A percentile compares a stretch with the other conserved stretches of the same genome.
phyloP scores from a whole-genome alignment of 2,797 vertebrate genomes.

The Masticophis lateralis region DNA sequence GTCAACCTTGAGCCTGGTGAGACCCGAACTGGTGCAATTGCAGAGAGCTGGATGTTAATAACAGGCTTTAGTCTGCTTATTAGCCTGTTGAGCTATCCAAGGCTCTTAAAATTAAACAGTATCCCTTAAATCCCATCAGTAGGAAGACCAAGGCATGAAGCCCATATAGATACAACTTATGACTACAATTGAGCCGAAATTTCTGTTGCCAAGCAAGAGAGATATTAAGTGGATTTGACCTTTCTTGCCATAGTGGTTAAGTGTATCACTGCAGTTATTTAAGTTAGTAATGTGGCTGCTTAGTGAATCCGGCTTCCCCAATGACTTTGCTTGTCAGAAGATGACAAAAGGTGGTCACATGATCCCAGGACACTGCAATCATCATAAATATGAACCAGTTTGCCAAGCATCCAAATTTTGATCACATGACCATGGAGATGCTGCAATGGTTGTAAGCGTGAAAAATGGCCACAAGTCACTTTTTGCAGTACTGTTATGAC shows the following conservation, averaged over 20 bases:
- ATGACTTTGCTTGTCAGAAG: background rate
- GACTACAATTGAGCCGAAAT: background rate
- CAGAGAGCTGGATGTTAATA: no score
- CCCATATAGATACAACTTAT: fast-evolving
- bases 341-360: background rate
- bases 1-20: no score
- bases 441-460: background rate
- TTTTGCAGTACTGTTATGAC: background rate
- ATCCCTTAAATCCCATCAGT: background rate
- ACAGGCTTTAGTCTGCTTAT: no score
- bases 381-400: background rate
- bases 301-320: background rate
- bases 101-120: background rate
- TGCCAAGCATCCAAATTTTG: background rate
- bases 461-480: background rate
- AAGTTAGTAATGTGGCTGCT: no score
- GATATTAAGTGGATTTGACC: background rate
- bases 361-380: background rate
- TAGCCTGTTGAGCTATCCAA: no score
- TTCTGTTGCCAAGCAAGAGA: background rate
- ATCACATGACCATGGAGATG: background rate
- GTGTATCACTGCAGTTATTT: background rate
- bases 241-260: background rate
- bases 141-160: background rate
- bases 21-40: no score